Evolutionary conservation across 2,113 vertebrate species (phyloP).

Genomic region (Mustela lutreola): DNA sequence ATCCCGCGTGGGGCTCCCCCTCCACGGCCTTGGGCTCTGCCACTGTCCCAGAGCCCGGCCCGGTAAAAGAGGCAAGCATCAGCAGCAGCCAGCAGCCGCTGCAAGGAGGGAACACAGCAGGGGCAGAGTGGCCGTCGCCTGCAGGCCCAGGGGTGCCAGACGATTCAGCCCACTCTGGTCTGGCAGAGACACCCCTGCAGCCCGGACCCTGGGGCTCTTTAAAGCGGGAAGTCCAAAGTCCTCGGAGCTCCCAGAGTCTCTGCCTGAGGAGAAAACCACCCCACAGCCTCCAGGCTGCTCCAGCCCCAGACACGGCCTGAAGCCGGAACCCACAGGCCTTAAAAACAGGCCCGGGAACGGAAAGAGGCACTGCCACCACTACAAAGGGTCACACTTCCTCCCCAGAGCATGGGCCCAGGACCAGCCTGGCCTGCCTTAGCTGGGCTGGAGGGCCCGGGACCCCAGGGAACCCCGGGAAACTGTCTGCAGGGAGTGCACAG

Average conservation of each 20-base stretch:
- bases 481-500: background rate
- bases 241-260: background rate
- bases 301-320: background rate
- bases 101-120: no score
- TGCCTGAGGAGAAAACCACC: no score
- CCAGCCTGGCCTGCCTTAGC: background rate
- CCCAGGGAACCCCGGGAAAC: background rate
- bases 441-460: rapidly evolving
- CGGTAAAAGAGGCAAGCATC: background rate
- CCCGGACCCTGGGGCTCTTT: background rate
- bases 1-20: background rate
- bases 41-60: rapidly evolving
- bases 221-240: background rate
- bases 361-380: background rate
- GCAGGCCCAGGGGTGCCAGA: background rate
- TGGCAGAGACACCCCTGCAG: background rate
- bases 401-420: background rate
- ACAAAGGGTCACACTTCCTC: conserved; percentile 56
- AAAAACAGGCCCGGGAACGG: conserved; percentile 64
- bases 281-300: background rate
- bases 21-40: background rate
- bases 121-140: background rate
- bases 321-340: conserved; percentile 43
- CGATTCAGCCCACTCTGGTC: background rate
- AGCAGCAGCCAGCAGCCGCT: background rate